These are phyloP conservation scores for Stegodyphus mimosarum DNA, from an alignment of 1,140 invertebrate species.

Conservation along the genomic window DNA sequence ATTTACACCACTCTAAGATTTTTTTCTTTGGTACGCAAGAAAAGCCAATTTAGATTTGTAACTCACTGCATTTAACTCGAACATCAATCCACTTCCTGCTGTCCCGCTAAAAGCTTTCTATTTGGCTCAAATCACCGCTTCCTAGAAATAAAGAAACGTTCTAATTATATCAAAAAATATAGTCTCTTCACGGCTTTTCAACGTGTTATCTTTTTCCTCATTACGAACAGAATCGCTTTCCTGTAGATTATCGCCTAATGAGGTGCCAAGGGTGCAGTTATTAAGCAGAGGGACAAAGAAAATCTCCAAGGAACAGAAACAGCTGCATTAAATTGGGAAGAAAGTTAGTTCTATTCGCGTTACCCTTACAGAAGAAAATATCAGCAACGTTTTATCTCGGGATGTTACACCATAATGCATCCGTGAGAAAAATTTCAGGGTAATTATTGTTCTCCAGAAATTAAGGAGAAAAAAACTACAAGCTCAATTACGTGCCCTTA, in stretches of 20 bases:
- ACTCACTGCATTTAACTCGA: too few relatives aligned
- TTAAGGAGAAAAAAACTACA: not conserved
- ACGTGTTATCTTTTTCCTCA: not conserved
- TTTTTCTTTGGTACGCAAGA: too few relatives aligned
- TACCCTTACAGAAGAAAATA: constrained; percentile 16
- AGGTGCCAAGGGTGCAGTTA: constrained; percentile 41
- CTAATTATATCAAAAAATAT: too few relatives aligned
- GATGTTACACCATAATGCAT: constrained; percentile 10
- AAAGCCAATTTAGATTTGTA: too few relatives aligned
- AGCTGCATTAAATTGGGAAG: constrained; percentile 21
- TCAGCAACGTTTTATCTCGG: not conserved
- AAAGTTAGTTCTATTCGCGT: not conserved
- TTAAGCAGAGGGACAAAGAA: constrained; percentile 25
- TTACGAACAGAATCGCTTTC: constrained; percentile 34
- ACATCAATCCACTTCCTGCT: too few relatives aligned
- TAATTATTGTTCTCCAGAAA: not conserved
- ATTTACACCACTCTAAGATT: too few relatives aligned
- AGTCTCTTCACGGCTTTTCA: too few relatives aligned
- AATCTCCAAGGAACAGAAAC: constrained; percentile 19
- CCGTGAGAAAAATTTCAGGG: not conserved
- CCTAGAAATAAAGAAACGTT: too few relatives aligned
- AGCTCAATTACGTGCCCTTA: not conserved
- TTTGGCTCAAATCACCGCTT: too few relatives aligned
- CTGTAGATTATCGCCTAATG: constrained; percentile 40
- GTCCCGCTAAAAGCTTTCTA: too few relatives aligned